phyloP scores from a whole-genome alignment of 2,113 vertebrate species.

The Noctilio leporinus region DNA sequence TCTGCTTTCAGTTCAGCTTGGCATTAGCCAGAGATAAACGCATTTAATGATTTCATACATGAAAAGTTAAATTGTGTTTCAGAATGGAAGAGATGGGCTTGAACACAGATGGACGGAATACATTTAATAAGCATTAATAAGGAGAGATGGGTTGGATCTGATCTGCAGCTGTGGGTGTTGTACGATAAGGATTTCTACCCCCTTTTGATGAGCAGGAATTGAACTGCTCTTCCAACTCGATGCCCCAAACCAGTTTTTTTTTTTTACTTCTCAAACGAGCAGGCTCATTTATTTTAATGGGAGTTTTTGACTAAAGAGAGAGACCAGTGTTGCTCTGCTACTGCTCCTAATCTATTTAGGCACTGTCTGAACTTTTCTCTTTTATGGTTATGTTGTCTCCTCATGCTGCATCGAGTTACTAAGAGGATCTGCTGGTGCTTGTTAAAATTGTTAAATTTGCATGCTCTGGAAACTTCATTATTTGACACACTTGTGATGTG shows the following conservation, averaged over 20 bases:
- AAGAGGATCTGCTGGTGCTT: slow-evolving; percentile 2
- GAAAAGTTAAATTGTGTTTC: slow-evolving; percentile 52
- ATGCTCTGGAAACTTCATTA: slow-evolving; percentile 11
- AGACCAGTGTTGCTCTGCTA: slow-evolving; percentile 50
- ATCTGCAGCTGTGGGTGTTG: slow-evolving; percentile 45
- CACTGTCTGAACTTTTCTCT: background rate
- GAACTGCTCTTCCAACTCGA: slow-evolving; percentile 46
- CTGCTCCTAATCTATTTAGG: slow-evolving; percentile 55
- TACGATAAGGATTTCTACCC: slow-evolving; percentile 45
- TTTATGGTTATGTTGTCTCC: slow-evolving; percentile 19
- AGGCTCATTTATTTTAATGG: slow-evolving; percentile 74
- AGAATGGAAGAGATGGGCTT: slow-evolving; percentile 44
- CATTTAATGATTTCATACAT: slow-evolving; percentile 67
- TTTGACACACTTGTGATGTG: background rate
- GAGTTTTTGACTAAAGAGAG: slow-evolving; percentile 45
- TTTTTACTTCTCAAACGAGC: slow-evolving; percentile 46
- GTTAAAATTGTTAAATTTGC: slow-evolving; percentile 54
- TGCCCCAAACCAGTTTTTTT: slow-evolving; percentile 32
- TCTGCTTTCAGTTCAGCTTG: slow-evolving; percentile 51
- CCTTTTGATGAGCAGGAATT: slow-evolving; percentile 56
- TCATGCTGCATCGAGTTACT: background rate
- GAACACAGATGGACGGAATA: slow-evolving; percentile 57
- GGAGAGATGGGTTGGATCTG: slow-evolving; percentile 47
- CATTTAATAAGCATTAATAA: slow-evolving; percentile 68
- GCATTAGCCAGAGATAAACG: slow-evolving; percentile 57